phyloP scores from a whole-genome alignment of 2,888 invertebrate species.

The Sinohyriopsis cumingii region DNA sequence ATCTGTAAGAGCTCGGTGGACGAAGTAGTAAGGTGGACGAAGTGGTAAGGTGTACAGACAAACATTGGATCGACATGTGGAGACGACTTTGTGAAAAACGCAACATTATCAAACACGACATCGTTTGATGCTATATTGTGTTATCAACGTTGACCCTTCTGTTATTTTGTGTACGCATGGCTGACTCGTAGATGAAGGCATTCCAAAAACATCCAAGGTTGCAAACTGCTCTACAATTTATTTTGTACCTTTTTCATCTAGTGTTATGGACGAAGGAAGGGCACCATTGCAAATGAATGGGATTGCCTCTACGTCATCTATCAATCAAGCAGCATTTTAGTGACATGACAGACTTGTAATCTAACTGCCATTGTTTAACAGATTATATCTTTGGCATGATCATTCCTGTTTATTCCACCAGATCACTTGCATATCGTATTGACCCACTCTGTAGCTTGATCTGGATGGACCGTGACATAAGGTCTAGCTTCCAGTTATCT shows the following conservation, averaged over 20 bases:
- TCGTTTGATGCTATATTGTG: slow-evolving; percentile 6
- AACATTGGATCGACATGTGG: no score
- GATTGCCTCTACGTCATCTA: slow-evolving; percentile 1
- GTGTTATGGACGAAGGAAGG: background rate
- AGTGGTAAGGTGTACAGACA: no score
- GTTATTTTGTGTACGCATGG: no score
- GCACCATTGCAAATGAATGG: background rate
- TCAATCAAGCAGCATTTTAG: background rate
- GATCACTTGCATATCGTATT: slow-evolving; percentile 17
- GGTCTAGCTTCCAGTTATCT: slow-evolving; percentile 21
- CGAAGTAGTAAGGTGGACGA: no score
- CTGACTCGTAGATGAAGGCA: no score
- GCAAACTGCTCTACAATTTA: background rate
- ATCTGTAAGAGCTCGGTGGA: no score
- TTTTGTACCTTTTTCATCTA: background rate
- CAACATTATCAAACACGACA: background rate
- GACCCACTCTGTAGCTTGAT: slow-evolving; percentile 17
- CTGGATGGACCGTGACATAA: slow-evolving; percentile 14
- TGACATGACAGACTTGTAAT: slow-evolving; percentile 4
- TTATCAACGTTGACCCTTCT: background rate
- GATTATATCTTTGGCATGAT: slow-evolving; percentile 15
- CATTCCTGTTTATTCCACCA: slow-evolving; percentile 17
- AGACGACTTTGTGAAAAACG: no score
- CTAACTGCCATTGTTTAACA: slow-evolving; percentile 16
- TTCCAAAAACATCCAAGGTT: background rate